Evolutionary conservation across 64 coral and sea anemone species (phyloP), one percentile per base, ranked within the genome.

Genomic region (Actinia equina): DNA sequence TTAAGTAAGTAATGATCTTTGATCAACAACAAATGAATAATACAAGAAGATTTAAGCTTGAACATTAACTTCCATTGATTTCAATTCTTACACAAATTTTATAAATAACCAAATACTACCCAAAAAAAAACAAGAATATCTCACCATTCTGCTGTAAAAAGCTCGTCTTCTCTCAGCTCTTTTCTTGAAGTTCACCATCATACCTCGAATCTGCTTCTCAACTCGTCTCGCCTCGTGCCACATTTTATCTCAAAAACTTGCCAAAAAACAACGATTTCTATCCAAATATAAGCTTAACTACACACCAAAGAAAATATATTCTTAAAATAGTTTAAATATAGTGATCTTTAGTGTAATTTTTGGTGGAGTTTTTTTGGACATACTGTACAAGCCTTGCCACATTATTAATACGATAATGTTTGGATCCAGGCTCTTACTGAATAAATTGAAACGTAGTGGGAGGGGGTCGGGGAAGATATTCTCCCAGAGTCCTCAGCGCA

Each of bases 151-250:
- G 80, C 92, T 93, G 88, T 99, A 99, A 74, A 93, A 99, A 51
- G 94, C 93, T 37, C 93, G 74, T 86, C 97, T 88, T 86, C 97
- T 90, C 74, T 99, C 97, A 2, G 97, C 97, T 55, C 97, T 92
- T 45, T 93, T 95, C 41, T 95, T 94, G 89, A 95, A 99, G 77
- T 99, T 92, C 27, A 99, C 97, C 97, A 99, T 99, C 71, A 99
- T 99, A 44, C 93, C 93, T 17, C 97, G 52, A 27, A 99, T 82
- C 65, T 99, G 94, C 79, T 91, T 95, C 77, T 99, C 97, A 22
- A 95, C 93, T 59, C 74, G 94, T 79, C 97, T 92, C 14, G 97
- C 97, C 63, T 99, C 97, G 91, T 99, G 97, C 97, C 97, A 99
- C 97, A 99, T 99, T 43, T 87, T 92, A 23, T 18, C 69, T 4